phyloP scores from a whole-genome alignment of 2,797 vertebrate species.

The Lutjanus campechanus region DNA sequence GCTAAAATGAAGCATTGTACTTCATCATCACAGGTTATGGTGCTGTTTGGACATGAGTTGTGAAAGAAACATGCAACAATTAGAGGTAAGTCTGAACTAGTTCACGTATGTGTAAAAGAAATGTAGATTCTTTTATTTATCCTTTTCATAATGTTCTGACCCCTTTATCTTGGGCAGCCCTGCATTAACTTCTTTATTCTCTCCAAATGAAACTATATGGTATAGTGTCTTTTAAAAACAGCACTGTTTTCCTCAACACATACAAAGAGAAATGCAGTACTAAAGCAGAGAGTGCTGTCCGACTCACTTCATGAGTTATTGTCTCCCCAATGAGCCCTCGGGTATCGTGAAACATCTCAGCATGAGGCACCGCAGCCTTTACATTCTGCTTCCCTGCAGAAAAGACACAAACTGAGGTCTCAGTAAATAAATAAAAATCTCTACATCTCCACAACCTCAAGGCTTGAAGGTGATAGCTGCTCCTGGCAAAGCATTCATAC shows the following conservation, averaged over 20 bases:
- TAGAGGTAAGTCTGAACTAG: not conserved
- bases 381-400: constrained; percentile 36
- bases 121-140: not conserved
- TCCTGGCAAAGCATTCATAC: constrained; percentile 89
- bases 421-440: constrained; percentile 38
- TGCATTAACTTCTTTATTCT: not conserved
- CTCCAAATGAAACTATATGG: not conserved
- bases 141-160: not conserved
- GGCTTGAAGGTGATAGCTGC: constrained; percentile 56
- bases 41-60: too few relatives aligned
- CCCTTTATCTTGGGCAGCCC: not conserved
- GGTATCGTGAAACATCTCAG: constrained; percentile 50
- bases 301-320: constrained; percentile 49
- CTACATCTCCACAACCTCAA: constrained; percentile 34
- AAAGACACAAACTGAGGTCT: constrained; percentile 57
- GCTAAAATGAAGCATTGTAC: not conserved
- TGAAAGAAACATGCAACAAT: not conserved
- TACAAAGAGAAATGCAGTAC: not conserved
- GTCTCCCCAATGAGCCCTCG: constrained; percentile 52
- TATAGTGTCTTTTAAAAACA: not conserved
- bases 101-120: not conserved
- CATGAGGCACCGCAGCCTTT: constrained; percentile 42
- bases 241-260: constrained; percentile 12
- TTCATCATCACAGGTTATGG: too few relatives aligned
- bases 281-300: constrained; percentile 32